A percentile compares a stretch with the other conserved stretches of the same genome.
Evolutionary conservation across 1,140 invertebrate species (phyloP).

Genomic region (Drosophila bifasciata): DNA sequence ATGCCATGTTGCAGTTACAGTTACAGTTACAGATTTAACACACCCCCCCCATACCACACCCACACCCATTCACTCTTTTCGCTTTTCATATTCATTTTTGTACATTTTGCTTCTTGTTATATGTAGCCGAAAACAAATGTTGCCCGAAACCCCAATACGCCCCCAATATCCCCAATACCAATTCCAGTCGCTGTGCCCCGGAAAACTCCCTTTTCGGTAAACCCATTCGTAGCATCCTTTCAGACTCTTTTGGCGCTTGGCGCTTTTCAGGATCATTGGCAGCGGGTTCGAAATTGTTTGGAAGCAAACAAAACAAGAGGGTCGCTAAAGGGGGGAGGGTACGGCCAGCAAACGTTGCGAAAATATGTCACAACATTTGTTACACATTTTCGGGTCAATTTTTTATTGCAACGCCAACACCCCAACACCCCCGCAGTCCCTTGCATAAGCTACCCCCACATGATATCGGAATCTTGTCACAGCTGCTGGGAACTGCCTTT

Average conservation of each 20-base stretch:
- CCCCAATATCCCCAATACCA: not conserved
- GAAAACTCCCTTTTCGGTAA: slow-evolving; percentile 10
- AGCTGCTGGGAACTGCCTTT: slow-evolving; percentile 57
- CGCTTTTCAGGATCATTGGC: slow-evolving; percentile 79
- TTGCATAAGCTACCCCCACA: slow-evolving; percentile 49
- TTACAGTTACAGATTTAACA: slow-evolving; percentile 62
- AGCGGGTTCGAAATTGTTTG: slow-evolving; percentile 46
- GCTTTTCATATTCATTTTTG: slow-evolving; percentile 73
- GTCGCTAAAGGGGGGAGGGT: not conserved
- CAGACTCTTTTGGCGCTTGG: slow-evolving; percentile 57
- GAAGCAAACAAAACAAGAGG: too few species aligned
- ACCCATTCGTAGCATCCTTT: slow-evolving; percentile 70
- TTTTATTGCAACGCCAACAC: slow-evolving; percentile 70
- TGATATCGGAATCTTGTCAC: slow-evolving; percentile 50
- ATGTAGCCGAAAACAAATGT: slow-evolving; percentile 77
- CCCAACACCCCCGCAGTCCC: not conserved
- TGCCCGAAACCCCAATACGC: slow-evolving; percentile 65
- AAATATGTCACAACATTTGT: slow-evolving; percentile 83
- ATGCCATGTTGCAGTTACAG: slow-evolving; percentile 80
- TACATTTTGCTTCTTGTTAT: slow-evolving; percentile 57
- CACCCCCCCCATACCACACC: slow-evolving; percentile 26
- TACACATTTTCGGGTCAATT: slow-evolving; percentile 82
- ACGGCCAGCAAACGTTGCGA: slow-evolving; percentile 55
- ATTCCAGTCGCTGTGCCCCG: not conserved
- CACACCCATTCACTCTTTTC: slow-evolving; percentile 7